Percentiles rank a stretch among this genome's conserved stretches.
These are phyloP conservation scores for Motacilla alba DNA, from an alignment of 2,113 vertebrate species.

Conservation along the genomic window DNA sequence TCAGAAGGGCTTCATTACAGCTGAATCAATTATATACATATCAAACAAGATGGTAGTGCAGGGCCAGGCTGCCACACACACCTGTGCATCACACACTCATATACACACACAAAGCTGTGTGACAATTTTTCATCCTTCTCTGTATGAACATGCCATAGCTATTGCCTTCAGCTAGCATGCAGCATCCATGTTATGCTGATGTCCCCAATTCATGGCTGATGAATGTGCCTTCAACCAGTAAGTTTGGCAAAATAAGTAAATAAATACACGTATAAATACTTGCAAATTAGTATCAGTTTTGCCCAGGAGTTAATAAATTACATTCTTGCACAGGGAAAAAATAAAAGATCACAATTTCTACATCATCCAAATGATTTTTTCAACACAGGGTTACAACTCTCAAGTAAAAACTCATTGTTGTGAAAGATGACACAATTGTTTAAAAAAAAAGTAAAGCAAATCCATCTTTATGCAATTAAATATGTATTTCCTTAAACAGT, in stretches of 20 bases:
- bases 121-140: neutral
- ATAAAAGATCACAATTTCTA: neutral
- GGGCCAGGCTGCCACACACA: neutral
- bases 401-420: neutral
- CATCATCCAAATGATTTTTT: neutral
- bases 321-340: neutral
- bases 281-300: neutral
- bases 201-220: neutral
- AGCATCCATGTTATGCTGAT: neutral
- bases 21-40: neutral
- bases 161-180: neutral
- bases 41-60: neutral
- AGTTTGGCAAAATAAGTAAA: neutral
- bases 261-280: neutral
- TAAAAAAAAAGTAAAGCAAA: neutral
- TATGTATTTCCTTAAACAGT: neutral
- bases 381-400: neutral
- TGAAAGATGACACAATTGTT: neutral
- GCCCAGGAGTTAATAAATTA: neutral
- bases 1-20: neutral
- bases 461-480: neutral
- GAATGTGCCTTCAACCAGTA: neutral
- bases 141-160: neutral
- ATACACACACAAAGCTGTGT: neutral
- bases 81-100: rapidly evolving